Evolutionary conservation across 1,140 invertebrate genomes (phyloP).

Genomic region (Megalopta genalis): DNA sequence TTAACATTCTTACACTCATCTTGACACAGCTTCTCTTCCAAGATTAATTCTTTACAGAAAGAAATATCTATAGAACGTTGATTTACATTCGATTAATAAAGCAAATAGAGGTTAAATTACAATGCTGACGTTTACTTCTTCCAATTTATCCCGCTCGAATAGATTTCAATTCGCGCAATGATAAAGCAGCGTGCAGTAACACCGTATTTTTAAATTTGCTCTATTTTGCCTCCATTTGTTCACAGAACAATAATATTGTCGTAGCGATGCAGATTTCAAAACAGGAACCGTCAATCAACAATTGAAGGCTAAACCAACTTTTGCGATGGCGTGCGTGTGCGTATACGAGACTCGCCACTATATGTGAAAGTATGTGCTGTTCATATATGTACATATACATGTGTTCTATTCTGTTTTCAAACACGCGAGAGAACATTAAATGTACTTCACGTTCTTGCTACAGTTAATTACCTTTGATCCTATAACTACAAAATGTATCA

Average conservation of each 20-base stretch:
- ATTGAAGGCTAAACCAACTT: constrained; percentile 15
- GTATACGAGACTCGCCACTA: not conserved
- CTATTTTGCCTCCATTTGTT: not conserved
- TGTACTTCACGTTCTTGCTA: not conserved
- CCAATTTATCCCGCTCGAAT: not conserved
- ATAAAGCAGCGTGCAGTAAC: not conserved
- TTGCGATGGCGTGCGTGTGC: constrained; percentile 2
- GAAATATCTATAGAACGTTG: not conserved
- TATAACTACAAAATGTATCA: too few species aligned
- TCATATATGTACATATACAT: too few species aligned
- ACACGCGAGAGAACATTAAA: not conserved
- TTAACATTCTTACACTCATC: constrained; percentile 80
- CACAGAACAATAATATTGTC: not conserved
- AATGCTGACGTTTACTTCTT: constrained; percentile 19
- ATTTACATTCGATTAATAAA: not conserved
- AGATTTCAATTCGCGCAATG: not conserved
- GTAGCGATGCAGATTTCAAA: constrained; percentile 1
- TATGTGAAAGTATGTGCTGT: not conserved
- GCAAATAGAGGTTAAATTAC: constrained; percentile 21
- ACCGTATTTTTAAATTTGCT: not conserved
- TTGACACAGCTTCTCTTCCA: constrained; percentile 14
- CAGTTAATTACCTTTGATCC: too few species aligned
- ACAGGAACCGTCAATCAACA: constrained; percentile 33
- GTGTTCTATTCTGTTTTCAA: constrained; percentile 17
- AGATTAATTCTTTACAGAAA: not conserved